These are phyloP conservation scores for Caenorhabditis becei DNA, from an alignment of 2,888 invertebrate species.

Conservation along the genomic window DNA sequence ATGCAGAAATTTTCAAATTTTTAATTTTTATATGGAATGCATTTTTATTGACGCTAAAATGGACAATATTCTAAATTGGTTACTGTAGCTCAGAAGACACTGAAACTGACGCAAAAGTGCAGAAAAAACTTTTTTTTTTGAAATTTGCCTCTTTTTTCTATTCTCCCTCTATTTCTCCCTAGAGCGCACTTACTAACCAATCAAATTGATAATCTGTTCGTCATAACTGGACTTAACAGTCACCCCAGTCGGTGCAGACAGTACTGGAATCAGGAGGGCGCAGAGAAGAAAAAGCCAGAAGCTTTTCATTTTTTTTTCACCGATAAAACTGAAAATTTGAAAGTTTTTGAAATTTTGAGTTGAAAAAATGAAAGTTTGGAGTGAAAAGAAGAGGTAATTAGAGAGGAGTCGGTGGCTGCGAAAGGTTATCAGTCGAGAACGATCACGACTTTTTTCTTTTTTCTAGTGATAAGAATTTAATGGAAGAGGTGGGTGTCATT, in stretches of 20 bases:
- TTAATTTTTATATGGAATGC: too few relatives aligned
- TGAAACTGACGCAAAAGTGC: background rate
- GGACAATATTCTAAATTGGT: too few relatives aligned
- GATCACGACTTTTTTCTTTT: slow-evolving; percentile 17
- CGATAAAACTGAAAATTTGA: slow-evolving; percentile 16
- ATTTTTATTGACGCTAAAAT: too few relatives aligned
- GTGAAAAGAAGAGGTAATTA: slow-evolving; percentile 6
- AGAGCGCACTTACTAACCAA: slow-evolving; percentile 32
- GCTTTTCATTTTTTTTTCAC: background rate
- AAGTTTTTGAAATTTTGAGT: background rate
- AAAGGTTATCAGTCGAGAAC: slow-evolving; percentile 54
- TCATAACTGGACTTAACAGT: slow-evolving; percentile 52
- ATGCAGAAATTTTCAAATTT: too few relatives aligned
- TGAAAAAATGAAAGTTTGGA: background rate
- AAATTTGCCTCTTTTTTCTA: too few relatives aligned
- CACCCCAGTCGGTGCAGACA: slow-evolving; percentile 21
- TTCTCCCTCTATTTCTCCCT: too few relatives aligned
- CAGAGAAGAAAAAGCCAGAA: background rate
- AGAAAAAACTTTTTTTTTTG: slow-evolving; percentile 1
- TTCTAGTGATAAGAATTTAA: slow-evolving; percentile 26
- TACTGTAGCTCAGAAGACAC: too few relatives aligned
- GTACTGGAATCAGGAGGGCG: background rate
- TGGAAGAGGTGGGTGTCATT: background rate
- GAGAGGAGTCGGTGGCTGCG: slow-evolving; percentile 19
- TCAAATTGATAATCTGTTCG: slow-evolving; percentile 56